Evolutionary conservation across 2,888 invertebrate genomes (phyloP).

Genomic region (Vannuccia rotundouncinata): DNA sequence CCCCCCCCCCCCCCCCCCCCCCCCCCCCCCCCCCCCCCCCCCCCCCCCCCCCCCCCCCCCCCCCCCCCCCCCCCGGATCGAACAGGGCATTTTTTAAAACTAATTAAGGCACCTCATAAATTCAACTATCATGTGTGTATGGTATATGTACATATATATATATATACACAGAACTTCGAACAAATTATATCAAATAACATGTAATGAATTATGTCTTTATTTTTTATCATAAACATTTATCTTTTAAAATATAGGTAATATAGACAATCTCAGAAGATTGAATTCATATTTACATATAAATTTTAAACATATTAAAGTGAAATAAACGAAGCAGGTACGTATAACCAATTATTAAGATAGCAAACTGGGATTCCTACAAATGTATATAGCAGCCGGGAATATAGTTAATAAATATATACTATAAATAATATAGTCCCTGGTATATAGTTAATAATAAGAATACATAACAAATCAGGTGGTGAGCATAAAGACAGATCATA

Average conservation of each 20-base stretch:
- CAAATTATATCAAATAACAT: background rate
- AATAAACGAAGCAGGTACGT: background rate
- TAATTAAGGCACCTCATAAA: background rate
- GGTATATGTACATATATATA: too few relatives aligned
- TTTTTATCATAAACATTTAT: background rate
- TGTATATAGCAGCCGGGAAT: too few relatives aligned
- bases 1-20: too few relatives aligned
- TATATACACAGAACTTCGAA: background rate
- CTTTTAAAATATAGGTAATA: background rate
- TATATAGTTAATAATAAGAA: conserved; percentile 18
- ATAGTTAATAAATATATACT: too few relatives aligned
- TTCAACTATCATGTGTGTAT: background rate
- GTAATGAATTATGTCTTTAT: background rate
- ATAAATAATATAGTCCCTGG: too few relatives aligned
- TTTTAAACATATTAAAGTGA: conserved; percentile 1
- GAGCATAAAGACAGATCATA: background rate
- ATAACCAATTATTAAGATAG: conserved; percentile 18
- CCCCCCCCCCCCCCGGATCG: too few relatives aligned
- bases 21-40: too few relatives aligned
- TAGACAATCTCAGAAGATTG: background rate
- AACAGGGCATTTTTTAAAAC: background rate
- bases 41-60: too few relatives aligned
- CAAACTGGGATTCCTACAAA: background rate
- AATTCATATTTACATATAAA: background rate
- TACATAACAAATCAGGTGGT: conserved; percentile 1